Conservation (phyloP, 1,140 invertebrate species). For the Ostrea denselamellosa region DNA sequence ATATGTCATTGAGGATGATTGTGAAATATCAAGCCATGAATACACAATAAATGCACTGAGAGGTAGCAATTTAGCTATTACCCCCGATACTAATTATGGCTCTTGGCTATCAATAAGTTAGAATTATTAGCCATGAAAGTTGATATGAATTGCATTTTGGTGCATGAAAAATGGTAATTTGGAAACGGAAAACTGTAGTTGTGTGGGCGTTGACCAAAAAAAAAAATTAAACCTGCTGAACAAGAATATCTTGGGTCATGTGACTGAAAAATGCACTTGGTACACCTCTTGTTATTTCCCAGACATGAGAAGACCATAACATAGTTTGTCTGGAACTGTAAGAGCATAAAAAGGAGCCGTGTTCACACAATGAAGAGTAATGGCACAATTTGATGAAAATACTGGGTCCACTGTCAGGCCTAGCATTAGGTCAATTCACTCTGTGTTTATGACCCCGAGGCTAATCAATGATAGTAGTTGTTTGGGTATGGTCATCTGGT, state of each 20-base stretch:
- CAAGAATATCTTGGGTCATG: neutral
- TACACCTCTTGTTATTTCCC: neutral
- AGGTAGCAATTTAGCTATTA: neutral
- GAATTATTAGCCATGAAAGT: constrained; percentile 29
- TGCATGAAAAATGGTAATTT: constrained; percentile 36
- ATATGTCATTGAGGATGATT: neutral
- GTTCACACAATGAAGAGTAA: constrained; percentile 29
- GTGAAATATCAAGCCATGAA: constrained; percentile 22
- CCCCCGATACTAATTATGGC: neutral
- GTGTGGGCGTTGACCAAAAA: neutral
- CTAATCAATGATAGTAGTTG: constrained; percentile 5
- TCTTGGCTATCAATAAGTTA: constrained; percentile 26
- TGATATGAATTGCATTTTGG: constrained; percentile 30
- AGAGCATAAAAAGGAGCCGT: neutral
- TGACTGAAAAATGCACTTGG: constrained; percentile 13
- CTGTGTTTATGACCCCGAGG: neutral
- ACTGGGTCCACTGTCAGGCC: neutral
- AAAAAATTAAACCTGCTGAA: neutral
- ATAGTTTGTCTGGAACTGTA: constrained; percentile 31
- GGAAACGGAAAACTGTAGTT: neutral
- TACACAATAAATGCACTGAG: neutral
- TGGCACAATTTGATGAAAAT: constrained; percentile 34
- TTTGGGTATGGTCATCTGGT: constrained; percentile 25
- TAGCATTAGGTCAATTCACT: constrained; percentile 5
- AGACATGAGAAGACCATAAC: neutral